Percentiles rank a stretch among this genome's conserved stretches.
These are phyloP conservation scores for Menidia beryllina DNA, from an alignment of 2,113 vertebrate species.

Conservation along the genomic window DNA sequence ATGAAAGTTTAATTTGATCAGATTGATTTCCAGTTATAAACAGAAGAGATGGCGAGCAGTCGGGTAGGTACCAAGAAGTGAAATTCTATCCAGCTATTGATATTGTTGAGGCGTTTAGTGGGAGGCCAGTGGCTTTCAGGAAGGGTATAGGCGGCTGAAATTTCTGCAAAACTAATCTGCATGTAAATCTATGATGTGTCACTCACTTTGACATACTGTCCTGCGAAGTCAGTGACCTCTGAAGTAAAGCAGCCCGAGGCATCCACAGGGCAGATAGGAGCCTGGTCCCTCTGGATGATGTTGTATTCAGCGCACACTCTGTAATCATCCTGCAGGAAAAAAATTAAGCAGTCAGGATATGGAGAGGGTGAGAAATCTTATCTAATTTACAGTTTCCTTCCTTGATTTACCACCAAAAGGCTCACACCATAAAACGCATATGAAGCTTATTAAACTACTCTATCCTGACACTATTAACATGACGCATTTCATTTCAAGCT, in stretches of 20 bases:
- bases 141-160: constrained; percentile 15
- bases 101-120: constrained; percentile 3
- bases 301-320: constrained; percentile 93
- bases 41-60: constrained; percentile 17
- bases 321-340: constrained; percentile 89
- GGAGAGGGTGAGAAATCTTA: neutral
- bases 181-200: constrained; percentile 64
- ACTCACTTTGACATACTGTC: constrained; percentile 97
- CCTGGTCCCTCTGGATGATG: constrained; percentile 94
- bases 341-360: constrained; percentile 17
- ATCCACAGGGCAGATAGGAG: constrained; percentile 94
- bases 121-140: constrained; percentile 3
- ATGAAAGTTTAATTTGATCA: neutral
- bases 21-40: constrained; percentile 16
- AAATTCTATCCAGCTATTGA: constrained; percentile 33
- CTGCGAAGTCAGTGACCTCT: constrained; percentile 93
- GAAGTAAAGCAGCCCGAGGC: constrained; percentile 93
- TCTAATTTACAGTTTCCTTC: neutral
- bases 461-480: neutral
- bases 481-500: neutral
- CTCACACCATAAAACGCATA: neutral
- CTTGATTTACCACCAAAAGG: neutral
- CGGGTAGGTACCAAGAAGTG: neutral
- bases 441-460: neutral
- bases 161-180: constrained; percentile 44